A percentile compares a stretch with the other conserved stretches of the same genome.
Conservation (phyloP, 2,888 invertebrate species). For the Agriopis marginaria region DNA sequence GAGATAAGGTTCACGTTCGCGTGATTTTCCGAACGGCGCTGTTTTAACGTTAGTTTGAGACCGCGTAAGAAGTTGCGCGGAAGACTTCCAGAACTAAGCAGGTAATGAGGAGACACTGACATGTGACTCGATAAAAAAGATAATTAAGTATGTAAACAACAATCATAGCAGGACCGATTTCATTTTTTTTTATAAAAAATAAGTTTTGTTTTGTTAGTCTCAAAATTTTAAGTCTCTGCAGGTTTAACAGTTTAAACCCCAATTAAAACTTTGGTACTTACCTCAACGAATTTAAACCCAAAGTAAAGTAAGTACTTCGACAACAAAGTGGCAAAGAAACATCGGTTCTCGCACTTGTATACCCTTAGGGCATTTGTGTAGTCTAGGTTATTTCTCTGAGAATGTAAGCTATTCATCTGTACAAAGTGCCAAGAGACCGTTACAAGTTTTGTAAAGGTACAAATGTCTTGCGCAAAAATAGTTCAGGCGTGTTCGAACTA, state of each 20-base stretch:
- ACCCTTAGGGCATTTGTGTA: slow-evolving; percentile 13
- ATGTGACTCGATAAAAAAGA: too few relatives aligned
- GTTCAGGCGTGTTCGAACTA: neutral
- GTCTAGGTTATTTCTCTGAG: slow-evolving; percentile 25
- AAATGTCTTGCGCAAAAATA: neutral
- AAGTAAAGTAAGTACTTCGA: neutral
- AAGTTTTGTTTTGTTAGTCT: too few relatives aligned
- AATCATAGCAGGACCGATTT: neutral
- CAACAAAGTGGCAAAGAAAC: slow-evolving; percentile 9
- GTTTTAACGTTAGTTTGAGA: too few relatives aligned
- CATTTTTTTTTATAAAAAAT: too few relatives aligned
- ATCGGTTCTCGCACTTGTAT: slow-evolving; percentile 1
- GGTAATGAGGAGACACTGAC: too few relatives aligned
- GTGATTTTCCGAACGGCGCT: too few relatives aligned
- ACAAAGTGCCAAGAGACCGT: slow-evolving; percentile 26
- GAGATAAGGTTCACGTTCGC: too few relatives aligned
- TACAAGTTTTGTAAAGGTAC: slow-evolving; percentile 12
- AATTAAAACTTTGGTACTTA: slow-evolving; percentile 6
- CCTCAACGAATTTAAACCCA: neutral
- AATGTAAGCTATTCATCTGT: slow-evolving; percentile 22
- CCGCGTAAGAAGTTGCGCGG: too few relatives aligned
- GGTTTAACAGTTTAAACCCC: neutral
- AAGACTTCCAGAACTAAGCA: too few relatives aligned
- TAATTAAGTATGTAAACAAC: neutral
- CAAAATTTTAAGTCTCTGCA: too few relatives aligned